phyloP scores from a whole-genome alignment of 2,113 vertebrate genomes.

The Callopanchax toddi region DNA sequence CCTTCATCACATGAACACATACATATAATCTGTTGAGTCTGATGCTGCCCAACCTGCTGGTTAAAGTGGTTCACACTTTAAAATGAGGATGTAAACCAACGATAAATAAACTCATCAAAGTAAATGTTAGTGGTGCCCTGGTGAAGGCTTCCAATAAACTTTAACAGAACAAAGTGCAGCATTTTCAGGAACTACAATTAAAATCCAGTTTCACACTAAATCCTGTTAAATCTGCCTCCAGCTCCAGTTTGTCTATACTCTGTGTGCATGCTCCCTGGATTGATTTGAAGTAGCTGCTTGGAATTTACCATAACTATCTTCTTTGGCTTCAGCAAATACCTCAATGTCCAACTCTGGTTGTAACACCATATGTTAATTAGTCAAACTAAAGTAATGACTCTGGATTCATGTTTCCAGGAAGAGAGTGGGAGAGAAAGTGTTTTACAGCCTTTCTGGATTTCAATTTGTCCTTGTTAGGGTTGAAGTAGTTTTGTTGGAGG shows the following conservation, averaged over 20 bases:
- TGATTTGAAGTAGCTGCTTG: background rate
- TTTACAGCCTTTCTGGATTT: constrained; percentile 57
- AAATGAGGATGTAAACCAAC: background rate
- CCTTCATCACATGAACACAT: background rate
- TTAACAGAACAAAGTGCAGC: background rate
- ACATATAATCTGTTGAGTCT: background rate
- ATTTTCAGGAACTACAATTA: background rate
- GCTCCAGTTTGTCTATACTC: background rate
- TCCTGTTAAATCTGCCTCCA: background rate
- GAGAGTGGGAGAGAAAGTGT: constrained; percentile 29
- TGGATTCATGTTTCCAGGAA: constrained; percentile 22
- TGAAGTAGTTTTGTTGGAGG: constrained; percentile 41
- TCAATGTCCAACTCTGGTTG: constrained; percentile 12
- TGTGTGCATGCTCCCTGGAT: constrained; percentile 1
- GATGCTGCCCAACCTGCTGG: background rate
- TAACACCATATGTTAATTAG: constrained; percentile 26
- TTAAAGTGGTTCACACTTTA: background rate
- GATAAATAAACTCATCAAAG: background rate
- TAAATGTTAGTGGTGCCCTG: background rate
- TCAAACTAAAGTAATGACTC: constrained; percentile 27
- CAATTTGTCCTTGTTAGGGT: constrained; percentile 61
- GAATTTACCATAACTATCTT: background rate
- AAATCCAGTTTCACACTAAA: background rate
- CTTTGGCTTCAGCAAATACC: constrained; percentile 9
- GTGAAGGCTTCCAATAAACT: background rate